Evolutionary conservation across 2,888 invertebrate species (phyloP), one percentile per base, ranked within the genome.

Genomic region (Euzetes globulus): DNA sequence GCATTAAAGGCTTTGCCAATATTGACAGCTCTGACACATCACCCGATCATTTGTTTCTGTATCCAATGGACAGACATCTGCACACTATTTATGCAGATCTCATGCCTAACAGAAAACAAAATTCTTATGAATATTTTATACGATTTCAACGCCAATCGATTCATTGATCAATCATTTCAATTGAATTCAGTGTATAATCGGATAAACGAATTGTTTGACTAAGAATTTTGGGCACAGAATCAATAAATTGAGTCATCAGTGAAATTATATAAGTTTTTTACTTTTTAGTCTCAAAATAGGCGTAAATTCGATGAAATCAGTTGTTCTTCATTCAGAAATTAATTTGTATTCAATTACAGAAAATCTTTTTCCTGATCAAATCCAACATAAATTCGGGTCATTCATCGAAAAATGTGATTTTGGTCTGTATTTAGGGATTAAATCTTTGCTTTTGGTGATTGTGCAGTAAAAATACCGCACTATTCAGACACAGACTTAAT

Each of bases 51-150:
- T 19, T n/a, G 19, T 19, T 50, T 19, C 19, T 50, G 50, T 2
- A 50, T n/a, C n/a, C 2, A 6, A 50, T 58, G 58, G 58, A 27
- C 58, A 58, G 27, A 58, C 58, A 58, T 58, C 58, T 58, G 58
- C 13, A 58, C 58, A 58, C 11, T 2, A 29, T 15, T 27, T 58
- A 27, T 58, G 27, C 29, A 27, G 17, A 58, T 58, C 58, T 58
- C 58, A 58, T 17, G 27, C 27, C 9, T 58, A 15, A 6, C 11
- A 9, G 29, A 15, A 58, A 17, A 58, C 15, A 27, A 5, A 13
- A 19, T 27, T 15, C 27, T 27, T 58, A 58, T 58, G 27, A 58
- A 58, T 58, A 58, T 22, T 58, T 58, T 15, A 58, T 15, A 15
- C 58, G 17, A 17, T 27, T 27, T 58, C 27, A 13, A 3, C 13